Percentiles rank a stretch among this genome's conserved stretches.
Evolutionary conservation across 2,797 vertebrate species (phyloP).

Genomic region (Cirrhinus molitorella): DNA sequence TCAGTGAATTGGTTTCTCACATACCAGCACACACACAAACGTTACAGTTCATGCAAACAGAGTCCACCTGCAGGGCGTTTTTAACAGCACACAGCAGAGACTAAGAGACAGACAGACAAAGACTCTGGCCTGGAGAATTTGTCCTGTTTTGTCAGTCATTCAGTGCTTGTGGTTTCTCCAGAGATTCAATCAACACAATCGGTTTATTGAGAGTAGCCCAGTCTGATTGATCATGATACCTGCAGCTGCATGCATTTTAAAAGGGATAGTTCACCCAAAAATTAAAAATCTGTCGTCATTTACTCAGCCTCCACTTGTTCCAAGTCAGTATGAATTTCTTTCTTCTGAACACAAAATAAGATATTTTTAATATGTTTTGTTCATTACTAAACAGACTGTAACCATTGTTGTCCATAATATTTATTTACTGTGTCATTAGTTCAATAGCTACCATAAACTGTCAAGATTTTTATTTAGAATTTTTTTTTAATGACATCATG

Average conservation of each 20-base stretch:
- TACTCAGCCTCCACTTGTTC: neutral
- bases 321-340: neutral
- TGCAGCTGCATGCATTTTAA: no score
- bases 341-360: neutral
- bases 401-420: neutral
- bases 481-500: no score
- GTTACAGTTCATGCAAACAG: neutral
- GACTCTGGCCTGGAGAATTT: neutral
- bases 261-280: neutral
- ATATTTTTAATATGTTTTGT: neutral
- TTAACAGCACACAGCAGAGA: neutral
- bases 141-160: constrained; percentile 6
- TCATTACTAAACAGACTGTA: neutral
- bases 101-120: neutral
- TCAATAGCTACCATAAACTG: neutral
- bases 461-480: no score
- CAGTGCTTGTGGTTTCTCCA: constrained; percentile 11
- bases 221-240: constrained; percentile 47
- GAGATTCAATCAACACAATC: constrained; percentile 35
- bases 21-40: neutral
- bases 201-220: constrained; percentile 21
- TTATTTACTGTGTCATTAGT: neutral
- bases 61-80: neutral
- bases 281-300: neutral
- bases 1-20: neutral